phyloP scores from a whole-genome alignment of 2,888 invertebrate species.

The Deroplatys truncata region DNA sequence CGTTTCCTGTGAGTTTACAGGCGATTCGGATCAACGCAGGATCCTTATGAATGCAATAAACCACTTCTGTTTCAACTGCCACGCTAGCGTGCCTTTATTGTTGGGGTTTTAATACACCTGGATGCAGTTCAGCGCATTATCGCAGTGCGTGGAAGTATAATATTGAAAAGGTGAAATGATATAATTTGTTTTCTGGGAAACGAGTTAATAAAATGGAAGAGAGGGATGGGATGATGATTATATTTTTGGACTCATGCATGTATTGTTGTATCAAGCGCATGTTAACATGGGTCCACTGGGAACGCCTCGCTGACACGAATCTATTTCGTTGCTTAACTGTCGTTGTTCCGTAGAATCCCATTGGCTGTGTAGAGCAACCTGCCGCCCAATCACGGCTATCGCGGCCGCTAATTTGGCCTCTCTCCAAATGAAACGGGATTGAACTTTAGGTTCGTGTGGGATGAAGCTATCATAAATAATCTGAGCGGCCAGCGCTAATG shows the following conservation, averaged over 20 bases:
- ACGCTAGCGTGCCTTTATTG: neutral
- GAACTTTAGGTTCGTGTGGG: neutral
- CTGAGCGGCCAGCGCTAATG: neutral
- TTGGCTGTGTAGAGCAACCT: neutral
- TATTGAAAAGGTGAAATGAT: neutral
- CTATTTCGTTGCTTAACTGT: too few relatives aligned
- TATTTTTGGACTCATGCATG: neutral
- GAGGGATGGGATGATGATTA: neutral
- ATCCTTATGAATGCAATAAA: neutral
- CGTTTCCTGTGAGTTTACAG: too few relatives aligned
- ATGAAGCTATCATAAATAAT: neutral
- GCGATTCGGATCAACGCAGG: neutral
- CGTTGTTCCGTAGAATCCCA: neutral
- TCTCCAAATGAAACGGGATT: constrained; percentile 1
- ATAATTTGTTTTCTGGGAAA: neutral
- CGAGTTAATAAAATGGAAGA: neutral
- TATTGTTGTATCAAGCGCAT: neutral
- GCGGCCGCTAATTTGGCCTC: constrained; percentile 3
- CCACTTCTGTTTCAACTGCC: neutral
- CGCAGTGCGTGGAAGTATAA: neutral
- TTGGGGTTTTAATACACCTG: too few relatives aligned
- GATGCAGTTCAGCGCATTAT: too few relatives aligned
- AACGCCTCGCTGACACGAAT: neutral
- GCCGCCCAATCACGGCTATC: neutral
- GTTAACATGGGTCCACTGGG: neutral